phyloP scores from a whole-genome alignment of 2,888 invertebrate species.

The Sabatieria punctata region DNA sequence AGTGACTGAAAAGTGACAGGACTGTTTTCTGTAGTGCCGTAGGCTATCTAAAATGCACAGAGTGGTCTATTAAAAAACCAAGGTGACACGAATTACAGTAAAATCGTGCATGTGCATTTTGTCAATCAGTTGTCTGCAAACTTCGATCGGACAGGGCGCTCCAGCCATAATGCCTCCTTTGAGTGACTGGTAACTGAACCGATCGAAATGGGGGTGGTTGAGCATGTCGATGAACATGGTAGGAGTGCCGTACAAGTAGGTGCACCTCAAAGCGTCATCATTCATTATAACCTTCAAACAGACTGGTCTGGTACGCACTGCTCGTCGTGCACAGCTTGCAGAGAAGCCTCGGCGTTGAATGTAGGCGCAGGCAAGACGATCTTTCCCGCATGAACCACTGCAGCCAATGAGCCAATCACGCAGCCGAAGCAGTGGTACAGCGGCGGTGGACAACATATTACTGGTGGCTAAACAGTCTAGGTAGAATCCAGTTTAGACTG shows the following conservation, averaged over 20 bases:
- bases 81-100: conserved; percentile 20
- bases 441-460: conserved; percentile 47
- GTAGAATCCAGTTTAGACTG: too few relatives aligned
- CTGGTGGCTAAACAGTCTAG: conserved; percentile 23
- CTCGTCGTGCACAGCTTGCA: conserved; percentile 49
- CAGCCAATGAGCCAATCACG: conserved; percentile 44
- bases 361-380: conserved; percentile 35
- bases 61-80: conserved; percentile 33
- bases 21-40: conserved; percentile 44
- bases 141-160: conserved; percentile 44
- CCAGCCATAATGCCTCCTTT: conserved; percentile 50
- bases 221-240: conserved; percentile 68
- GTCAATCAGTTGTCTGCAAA: conserved; percentile 31
- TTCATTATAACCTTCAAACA: conserved; percentile 38
- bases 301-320: conserved; percentile 42
- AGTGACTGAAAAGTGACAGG: conserved; percentile 39
- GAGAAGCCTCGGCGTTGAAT: conserved; percentile 44
- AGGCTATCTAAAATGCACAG: conserved; percentile 34
- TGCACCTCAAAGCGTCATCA: conserved; percentile 44
- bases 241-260: conserved; percentile 56
- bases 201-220: conserved; percentile 28
- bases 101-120: conserved; percentile 35
- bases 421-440: conserved; percentile 67
- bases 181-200: conserved; percentile 28
- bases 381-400: conserved; percentile 39